A percentile compares a stretch with the other conserved stretches of the same genome.
These are phyloP conservation scores for Tricholauxania praeusta DNA, from an alignment of 2,888 invertebrate species.

Conservation along the genomic window DNA sequence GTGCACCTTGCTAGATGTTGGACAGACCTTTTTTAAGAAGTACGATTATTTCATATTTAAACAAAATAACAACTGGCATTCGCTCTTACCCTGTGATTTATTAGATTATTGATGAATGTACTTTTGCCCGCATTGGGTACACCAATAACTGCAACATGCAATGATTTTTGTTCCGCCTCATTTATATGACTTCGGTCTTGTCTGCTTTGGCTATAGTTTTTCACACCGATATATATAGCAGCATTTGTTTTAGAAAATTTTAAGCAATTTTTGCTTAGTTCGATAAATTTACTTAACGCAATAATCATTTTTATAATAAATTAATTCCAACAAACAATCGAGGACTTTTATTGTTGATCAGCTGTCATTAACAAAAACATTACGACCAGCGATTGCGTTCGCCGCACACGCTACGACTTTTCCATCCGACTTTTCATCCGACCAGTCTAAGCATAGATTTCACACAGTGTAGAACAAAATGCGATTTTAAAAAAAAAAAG, in stretches of 20 bases:
- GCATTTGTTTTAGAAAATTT: slow-evolving; percentile 15
- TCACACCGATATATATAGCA: slow-evolving; percentile 6
- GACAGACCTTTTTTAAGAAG: slow-evolving; percentile 79
- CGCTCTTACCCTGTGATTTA: slow-evolving; percentile 78
- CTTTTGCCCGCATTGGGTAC: slow-evolving; percentile 97
- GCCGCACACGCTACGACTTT: no score
- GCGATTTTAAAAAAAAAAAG: no score
- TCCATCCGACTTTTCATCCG: no score
- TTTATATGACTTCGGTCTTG: slow-evolving; percentile 10
- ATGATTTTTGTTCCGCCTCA: slow-evolving; percentile 48
- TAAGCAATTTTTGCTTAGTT: slow-evolving; percentile 26
- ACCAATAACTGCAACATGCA: slow-evolving; percentile 85
- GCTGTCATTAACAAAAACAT: slow-evolving; percentile 12
- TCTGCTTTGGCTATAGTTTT: slow-evolving; percentile 21
- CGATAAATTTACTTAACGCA: slow-evolving; percentile 35
- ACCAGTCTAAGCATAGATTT: no score
- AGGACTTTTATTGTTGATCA: background rate
- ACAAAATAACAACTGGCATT: background rate
- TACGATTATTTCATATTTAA: background rate
- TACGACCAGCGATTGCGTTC: no score
- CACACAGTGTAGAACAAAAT: no score
- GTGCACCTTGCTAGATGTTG: slow-evolving; percentile 92
- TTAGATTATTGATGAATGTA: slow-evolving; percentile 89
- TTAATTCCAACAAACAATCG: background rate
- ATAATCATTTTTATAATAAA: slow-evolving; percentile 29